Conservation (phyloP, 2,113 vertebrate species). For the Gobiocypris rarus region DNA sequence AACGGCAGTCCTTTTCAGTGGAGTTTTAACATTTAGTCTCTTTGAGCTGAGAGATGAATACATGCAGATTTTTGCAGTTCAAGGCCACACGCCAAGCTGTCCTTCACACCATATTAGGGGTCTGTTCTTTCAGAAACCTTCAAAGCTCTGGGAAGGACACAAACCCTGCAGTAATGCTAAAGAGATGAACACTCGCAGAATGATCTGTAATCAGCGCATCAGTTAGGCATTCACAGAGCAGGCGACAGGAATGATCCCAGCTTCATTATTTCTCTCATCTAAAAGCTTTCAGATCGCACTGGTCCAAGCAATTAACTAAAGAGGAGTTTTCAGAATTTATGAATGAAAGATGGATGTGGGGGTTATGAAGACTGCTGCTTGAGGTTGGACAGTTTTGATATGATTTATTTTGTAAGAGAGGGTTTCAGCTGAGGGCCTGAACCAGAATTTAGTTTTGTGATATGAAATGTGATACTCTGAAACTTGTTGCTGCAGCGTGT, state of each 20-base stretch:
- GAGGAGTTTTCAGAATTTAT: constrained; percentile 76
- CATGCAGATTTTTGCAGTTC: constrained; percentile 95
- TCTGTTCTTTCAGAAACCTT: constrained; percentile 81
- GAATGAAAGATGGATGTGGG: constrained; percentile 77
- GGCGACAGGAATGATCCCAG: constrained; percentile 60
- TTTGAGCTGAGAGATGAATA: constrained; percentile 97
- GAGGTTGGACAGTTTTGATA: constrained; percentile 26
- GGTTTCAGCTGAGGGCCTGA: not conserved
- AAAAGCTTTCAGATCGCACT: constrained; percentile 78
- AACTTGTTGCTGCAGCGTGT: too few species aligned
- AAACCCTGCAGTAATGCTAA: constrained; percentile 75
- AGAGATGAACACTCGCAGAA: constrained; percentile 70
- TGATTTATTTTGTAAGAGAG: constrained; percentile 53
- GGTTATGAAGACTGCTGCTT: constrained; percentile 50
- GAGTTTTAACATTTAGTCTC: constrained; percentile 94
- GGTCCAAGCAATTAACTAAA: constrained; percentile 75
- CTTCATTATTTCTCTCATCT: constrained; percentile 76
- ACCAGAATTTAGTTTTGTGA: not conserved
- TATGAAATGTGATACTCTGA: too few species aligned
- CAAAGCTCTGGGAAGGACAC: constrained; percentile 77
- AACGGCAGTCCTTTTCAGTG: constrained; percentile 91
- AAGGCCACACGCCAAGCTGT: constrained; percentile 86
- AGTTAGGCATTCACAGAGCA: constrained; percentile 64
- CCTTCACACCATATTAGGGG: constrained; percentile 78
- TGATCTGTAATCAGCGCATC: constrained; percentile 70